Percentiles rank a stretch among this genome's conserved stretches.
Conservation (phyloP, 2,888 invertebrate species). For the Schizotus pectinicornis region DNA sequence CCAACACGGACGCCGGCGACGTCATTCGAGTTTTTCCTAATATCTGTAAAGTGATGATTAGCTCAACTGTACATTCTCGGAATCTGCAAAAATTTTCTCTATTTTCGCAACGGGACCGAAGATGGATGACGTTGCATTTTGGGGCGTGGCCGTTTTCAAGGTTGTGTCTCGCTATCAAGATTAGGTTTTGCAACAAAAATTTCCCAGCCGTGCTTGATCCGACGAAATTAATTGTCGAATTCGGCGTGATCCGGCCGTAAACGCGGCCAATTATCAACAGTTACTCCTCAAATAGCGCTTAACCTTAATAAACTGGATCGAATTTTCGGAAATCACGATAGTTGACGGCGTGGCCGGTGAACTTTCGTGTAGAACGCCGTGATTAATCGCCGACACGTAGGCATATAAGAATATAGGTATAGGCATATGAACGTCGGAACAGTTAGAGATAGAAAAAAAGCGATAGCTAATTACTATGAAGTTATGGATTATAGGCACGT, state of each 20-base stretch:
- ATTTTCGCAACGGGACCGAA: too few relatives aligned
- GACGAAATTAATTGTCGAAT: not conserved
- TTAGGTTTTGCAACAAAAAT: too few relatives aligned
- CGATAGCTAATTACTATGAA: slow-evolving; percentile 43
- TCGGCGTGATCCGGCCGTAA: slow-evolving; percentile 3
- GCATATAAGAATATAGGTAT: too few relatives aligned
- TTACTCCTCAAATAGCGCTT: slow-evolving; percentile 16
- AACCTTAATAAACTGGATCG: slow-evolving; percentile 27
- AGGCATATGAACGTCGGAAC: slow-evolving; percentile 26
- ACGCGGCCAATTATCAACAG: slow-evolving; percentile 2
- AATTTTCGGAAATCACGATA: slow-evolving; percentile 40
- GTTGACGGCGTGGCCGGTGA: slow-evolving; percentile 26
- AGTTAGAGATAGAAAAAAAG: slow-evolving; percentile 41
- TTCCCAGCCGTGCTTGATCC: too few relatives aligned
- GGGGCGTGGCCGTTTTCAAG: too few relatives aligned
- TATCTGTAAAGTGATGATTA: too few relatives aligned
- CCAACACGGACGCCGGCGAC: too few relatives aligned
- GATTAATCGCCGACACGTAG: slow-evolving; percentile 45
- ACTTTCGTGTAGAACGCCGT: slow-evolving; percentile 34
- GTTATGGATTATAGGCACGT: slow-evolving; percentile 47
- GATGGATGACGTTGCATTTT: too few relatives aligned
- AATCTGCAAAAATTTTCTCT: too few relatives aligned
- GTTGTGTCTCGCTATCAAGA: too few relatives aligned
- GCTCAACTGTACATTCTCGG: too few relatives aligned
- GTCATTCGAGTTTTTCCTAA: too few relatives aligned